Percentiles rank a stretch among this genome's conserved stretches.
Conservation (phyloP, 2,888 invertebrate genomes). For the Steinernema hermaphroditum region DNA sequence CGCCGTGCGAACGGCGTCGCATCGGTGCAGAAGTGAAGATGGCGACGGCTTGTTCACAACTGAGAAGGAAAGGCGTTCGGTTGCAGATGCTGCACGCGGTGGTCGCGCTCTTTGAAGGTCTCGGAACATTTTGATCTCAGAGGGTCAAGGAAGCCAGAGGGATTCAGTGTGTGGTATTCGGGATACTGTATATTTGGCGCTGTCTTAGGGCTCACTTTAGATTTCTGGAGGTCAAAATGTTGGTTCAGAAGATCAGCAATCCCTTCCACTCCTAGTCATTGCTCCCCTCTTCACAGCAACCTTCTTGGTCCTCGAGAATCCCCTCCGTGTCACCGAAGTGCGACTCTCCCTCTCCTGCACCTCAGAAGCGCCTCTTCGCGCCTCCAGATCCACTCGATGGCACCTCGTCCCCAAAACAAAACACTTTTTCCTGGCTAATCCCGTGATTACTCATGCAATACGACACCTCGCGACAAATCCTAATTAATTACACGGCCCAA, state of each 20-base stretch:
- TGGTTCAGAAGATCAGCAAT: no score
- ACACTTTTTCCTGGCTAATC: slow-evolving; percentile 16
- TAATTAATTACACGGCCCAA: slow-evolving; percentile 29
- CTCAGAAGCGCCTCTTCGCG: slow-evolving; percentile 20
- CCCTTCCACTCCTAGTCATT: no score
- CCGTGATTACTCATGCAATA: slow-evolving; percentile 30
- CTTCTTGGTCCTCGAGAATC: no score
- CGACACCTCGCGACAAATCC: slow-evolving; percentile 27
- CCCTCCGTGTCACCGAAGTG: neutral
- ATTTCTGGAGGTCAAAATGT: no score
- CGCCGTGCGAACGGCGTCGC: slow-evolving; percentile 15
- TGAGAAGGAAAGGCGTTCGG: neutral
- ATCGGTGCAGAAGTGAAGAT: neutral
- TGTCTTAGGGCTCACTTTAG: no score
- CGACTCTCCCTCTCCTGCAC: slow-evolving; percentile 13
- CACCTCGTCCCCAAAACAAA: neutral
- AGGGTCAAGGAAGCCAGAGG: no score
- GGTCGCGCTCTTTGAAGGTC: no score
- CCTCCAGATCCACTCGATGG: slow-evolving; percentile 1
- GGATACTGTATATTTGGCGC: no score
- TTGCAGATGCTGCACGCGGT: no score
- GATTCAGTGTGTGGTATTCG: no score
- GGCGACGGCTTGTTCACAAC: neutral
- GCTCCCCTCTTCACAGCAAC: no score
- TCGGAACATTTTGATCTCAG: no score